These are phyloP conservation scores for Oncorhynchus mykiss DNA, from an alignment of 2,113 vertebrate genomes.

Conservation along the genomic window DNA sequence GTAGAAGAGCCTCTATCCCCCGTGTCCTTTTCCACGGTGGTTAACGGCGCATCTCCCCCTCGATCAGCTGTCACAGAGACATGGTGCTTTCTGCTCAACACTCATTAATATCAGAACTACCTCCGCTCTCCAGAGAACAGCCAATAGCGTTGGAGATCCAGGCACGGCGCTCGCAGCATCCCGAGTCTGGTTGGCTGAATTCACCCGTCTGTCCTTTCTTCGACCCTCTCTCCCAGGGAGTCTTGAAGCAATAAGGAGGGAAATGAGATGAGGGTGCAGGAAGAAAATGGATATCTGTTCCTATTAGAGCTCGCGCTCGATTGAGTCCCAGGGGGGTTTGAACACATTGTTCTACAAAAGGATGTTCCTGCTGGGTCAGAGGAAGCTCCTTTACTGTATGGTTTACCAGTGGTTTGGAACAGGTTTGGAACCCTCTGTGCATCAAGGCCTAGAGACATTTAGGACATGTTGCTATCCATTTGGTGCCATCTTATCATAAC, in stretches of 20 bases:
- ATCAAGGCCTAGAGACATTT: neutral
- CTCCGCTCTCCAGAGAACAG: conserved; percentile 77
- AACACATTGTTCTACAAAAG: conserved; percentile 70
- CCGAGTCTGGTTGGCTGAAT: conserved; percentile 76
- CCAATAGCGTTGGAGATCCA: conserved; percentile 75
- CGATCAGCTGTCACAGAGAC: conserved; percentile 80
- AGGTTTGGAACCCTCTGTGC: neutral
- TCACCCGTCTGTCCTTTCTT: conserved; percentile 51
- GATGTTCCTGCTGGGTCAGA: conserved; percentile 66
- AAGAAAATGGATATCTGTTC: conserved; percentile 73
- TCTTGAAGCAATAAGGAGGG: conserved; percentile 58
- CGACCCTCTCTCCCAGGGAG: conserved; percentile 37
- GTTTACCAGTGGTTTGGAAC: neutral
- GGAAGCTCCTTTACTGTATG: neutral
- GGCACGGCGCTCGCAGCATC: conserved; percentile 66
- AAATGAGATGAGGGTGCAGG: conserved; percentile 24
- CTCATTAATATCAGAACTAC: conserved; percentile 83
- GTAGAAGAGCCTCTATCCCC: conserved; percentile 63
- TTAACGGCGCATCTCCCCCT: conserved; percentile 78
- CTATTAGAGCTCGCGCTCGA: conserved; percentile 66
- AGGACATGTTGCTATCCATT: neutral
- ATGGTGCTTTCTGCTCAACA: conserved; percentile 83
- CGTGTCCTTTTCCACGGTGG: conserved; percentile 78
- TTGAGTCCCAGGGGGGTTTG: conserved; percentile 58
- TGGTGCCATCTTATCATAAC: neutral